Evolutionary conservation across 1,140 invertebrate genomes (phyloP), one percentile per base, ranked within the genome.

Genomic region (Lamellibrachia luymesi): DNA sequence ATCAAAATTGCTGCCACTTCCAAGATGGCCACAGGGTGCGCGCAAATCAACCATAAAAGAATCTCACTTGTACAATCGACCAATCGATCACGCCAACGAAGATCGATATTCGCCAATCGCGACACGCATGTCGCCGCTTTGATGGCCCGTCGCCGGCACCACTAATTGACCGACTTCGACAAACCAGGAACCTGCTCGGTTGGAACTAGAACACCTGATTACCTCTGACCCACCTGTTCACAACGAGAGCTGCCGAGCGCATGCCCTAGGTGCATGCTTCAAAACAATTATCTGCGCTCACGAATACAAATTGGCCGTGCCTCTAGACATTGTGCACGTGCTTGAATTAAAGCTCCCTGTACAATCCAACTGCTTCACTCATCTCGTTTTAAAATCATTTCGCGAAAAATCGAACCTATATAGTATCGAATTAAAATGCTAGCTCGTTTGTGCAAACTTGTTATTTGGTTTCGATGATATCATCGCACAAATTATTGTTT

Each of bases 111-210:
- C 64, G 64, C 13, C 64, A 80, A 80, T 80, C 64, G 25, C 5
- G 64, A 80, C 64, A 80, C 64, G 64, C 64, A 80, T 80, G 64
- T 80, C 64, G 64, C 17, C 64, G 64, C 64, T 80, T 80, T 80
- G 64, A 80, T 80, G 64, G 25, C 64, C 64, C 64, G 13, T 80
- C 64, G 64, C 64, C 64, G 17, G 64, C 64, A 80, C 64, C 64
- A 80, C 64, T 80, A 80, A 80, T 80, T 80, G 64, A 80, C 64
- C 64, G 64, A 80, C 64, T 80, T 80, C 64, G 64, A 80, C 64
- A 80, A 80, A 80, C 64, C 64, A 80, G 17, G 64, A 80, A 80
- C 64, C 17, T 80, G 64, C 17, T 80, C 64, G 64, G 17, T 80
- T 80, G 64, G 64, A 80, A 80, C 64, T 80, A 22, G 64, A 10